These are phyloP conservation scores for Orcinus orca DNA, from an alignment of 2,113 vertebrate species.

Conservation along the genomic window DNA sequence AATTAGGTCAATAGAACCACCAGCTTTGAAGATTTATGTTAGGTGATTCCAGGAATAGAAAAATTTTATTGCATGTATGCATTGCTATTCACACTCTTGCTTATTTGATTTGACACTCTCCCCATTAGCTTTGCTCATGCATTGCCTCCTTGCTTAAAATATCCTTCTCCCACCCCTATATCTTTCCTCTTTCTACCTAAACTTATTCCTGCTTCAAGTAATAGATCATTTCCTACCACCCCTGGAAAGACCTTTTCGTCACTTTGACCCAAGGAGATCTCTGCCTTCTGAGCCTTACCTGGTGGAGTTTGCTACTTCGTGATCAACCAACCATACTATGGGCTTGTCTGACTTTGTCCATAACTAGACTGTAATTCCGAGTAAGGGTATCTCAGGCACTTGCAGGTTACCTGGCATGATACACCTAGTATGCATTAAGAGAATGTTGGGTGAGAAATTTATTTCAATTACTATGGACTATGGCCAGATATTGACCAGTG, in stretches of 20 bases:
- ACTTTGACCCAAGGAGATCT: neutral
- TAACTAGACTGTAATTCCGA: neutral
- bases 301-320: neutral
- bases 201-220: neutral
- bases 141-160: neutral
- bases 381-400: neutral
- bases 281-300: neutral
- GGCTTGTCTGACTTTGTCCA: neutral
- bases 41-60: neutral
- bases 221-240: neutral
- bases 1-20: neutral
- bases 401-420: neutral
- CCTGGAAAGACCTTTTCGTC: neutral
- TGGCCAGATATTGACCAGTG: neutral
- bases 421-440: neutral
- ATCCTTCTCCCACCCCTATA: fast-evolving
- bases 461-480: neutral
- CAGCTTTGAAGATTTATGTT: neutral
- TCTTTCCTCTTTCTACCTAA: neutral
- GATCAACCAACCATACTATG: neutral
- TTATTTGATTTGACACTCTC: neutral
- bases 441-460: neutral
- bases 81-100: neutral
- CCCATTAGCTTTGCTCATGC: neutral
- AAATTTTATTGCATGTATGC: neutral